These are phyloP conservation scores for Augiades crinisus DNA, from an alignment of 2,888 invertebrate species.

Conservation along the genomic window DNA sequence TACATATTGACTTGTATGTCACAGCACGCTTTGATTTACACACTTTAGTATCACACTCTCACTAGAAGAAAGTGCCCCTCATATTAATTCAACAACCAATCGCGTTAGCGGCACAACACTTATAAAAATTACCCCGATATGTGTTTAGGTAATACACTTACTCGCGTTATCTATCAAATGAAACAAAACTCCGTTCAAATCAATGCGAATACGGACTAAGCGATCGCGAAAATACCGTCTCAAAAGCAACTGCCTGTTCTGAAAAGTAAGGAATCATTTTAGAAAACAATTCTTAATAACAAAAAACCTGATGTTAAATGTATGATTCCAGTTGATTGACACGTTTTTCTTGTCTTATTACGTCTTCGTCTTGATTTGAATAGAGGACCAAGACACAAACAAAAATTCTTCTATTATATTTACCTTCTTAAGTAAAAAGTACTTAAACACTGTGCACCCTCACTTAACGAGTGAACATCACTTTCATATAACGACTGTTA, in stretches of 20 bases:
- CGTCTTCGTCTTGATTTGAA: neutral
- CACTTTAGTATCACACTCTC: constrained; percentile 38
- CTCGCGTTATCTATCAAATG: neutral
- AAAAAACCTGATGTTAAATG: no score
- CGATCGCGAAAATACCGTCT: neutral
- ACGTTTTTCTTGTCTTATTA: neutral
- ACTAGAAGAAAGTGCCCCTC: constrained; percentile 39
- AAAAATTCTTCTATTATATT: constrained; percentile 13
- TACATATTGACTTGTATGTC: constrained; percentile 77
- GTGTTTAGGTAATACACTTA: neutral
- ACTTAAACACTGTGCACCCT: constrained; percentile 15
- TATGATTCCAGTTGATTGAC: no score
- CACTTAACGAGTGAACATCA: constrained; percentile 4
- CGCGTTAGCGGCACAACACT: neutral
- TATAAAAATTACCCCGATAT: constrained; percentile 5
- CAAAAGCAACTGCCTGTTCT: no score
- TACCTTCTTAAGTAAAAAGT: constrained; percentile 2
- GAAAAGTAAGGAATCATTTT: no score
- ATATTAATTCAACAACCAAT: constrained; percentile 3
- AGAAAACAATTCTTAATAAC: no score
- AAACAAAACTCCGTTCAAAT: constrained; percentile 4
- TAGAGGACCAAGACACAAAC: neutral
- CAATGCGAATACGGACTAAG: neutral
- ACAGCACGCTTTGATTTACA: constrained; percentile 72
- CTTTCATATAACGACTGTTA: constrained; percentile 12